Percentiles rank a stretch among this genome's conserved stretches.
These are phyloP conservation scores for Gobiocypris rarus DNA, from an alignment of 2,113 vertebrate genomes.

Conservation along the genomic window DNA sequence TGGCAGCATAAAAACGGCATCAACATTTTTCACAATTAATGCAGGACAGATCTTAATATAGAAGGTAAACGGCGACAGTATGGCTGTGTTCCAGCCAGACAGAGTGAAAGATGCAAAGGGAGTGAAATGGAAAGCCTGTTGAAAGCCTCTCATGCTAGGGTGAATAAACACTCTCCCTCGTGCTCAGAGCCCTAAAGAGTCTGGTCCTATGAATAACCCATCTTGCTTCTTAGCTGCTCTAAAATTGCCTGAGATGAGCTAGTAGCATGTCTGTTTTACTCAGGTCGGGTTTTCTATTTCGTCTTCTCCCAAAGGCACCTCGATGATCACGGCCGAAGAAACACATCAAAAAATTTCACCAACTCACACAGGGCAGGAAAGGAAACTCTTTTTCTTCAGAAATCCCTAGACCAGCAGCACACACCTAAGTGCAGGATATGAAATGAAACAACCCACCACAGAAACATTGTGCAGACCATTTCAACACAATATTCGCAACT, in stretches of 20 bases:
- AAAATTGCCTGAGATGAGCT: slow-evolving; percentile 47
- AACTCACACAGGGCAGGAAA: slow-evolving; percentile 18
- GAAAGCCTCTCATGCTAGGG: slow-evolving; percentile 43
- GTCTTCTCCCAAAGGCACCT: slow-evolving; percentile 43
- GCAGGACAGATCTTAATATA: slow-evolving; percentile 24
- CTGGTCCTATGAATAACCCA: slow-evolving; percentile 44
- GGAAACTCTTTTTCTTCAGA: slow-evolving; percentile 16
- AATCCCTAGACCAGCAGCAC: neutral
- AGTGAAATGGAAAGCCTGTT: slow-evolving; percentile 38
- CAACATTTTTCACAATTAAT: slow-evolving; percentile 31
- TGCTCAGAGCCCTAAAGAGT: slow-evolving; percentile 39
- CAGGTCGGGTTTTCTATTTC: slow-evolving; percentile 10
- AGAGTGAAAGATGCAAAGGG: slow-evolving; percentile 20
- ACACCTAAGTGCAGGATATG: slow-evolving; percentile 21
- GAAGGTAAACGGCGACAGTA: slow-evolving; percentile 10
- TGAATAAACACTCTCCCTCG: slow-evolving; percentile 38
- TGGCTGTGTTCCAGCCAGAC: neutral
- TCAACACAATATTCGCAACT: neutral
- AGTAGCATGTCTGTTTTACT: slow-evolving; percentile 43
- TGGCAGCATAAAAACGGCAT: neutral
- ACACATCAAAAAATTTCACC: slow-evolving; percentile 35
- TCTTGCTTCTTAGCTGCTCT: slow-evolving; percentile 45
- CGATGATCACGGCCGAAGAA: slow-evolving; percentile 41
- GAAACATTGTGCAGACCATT: neutral
- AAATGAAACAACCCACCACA: slow-evolving; percentile 34